A percentile compares a stretch with the other conserved stretches of the same genome.
Evolutionary conservation across 2,888 invertebrate species (phyloP).

Genomic region (Argyresthia goedartella): DNA sequence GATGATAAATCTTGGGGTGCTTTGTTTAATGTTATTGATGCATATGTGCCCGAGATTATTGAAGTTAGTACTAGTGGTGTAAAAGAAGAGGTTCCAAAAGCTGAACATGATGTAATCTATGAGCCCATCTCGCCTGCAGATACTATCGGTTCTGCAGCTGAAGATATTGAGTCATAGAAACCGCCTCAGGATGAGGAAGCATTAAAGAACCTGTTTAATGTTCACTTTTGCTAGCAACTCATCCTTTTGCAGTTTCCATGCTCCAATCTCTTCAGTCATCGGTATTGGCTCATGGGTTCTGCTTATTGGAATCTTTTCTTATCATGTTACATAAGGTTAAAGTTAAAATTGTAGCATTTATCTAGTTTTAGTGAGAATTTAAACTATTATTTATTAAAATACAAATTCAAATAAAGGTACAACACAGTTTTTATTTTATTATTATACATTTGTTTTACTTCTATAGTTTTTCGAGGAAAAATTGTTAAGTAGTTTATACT

Average conservation of each 20-base stretch:
- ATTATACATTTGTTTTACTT: not conserved
- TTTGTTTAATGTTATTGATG: constrained; percentile 27
- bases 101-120: not conserved
- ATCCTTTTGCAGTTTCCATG: not conserved
- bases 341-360: no score
- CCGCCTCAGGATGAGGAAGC: constrained; percentile 10
- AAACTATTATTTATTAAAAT: not conserved
- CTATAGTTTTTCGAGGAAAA: not conserved
- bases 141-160: not conserved
- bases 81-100: not conserved
- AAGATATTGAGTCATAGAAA: constrained; percentile 7
- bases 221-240: constrained; percentile 1
- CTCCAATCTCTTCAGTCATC: not conserved
- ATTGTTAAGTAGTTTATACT: not conserved
- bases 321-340: not conserved
- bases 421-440: not conserved
- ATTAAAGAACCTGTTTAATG: constrained; percentile 10
- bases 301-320: not conserved
- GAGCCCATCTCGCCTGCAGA: constrained; percentile 7
- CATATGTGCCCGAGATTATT: constrained; percentile 15
- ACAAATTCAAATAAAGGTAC: not conserved
- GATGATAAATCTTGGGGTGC: constrained; percentile 28
- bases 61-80: not conserved
- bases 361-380: not conserved
- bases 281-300: not conserved